Evolutionary conservation across 2,113 vertebrate genomes (phyloP).

Genomic region (Tyto alba): DNA sequence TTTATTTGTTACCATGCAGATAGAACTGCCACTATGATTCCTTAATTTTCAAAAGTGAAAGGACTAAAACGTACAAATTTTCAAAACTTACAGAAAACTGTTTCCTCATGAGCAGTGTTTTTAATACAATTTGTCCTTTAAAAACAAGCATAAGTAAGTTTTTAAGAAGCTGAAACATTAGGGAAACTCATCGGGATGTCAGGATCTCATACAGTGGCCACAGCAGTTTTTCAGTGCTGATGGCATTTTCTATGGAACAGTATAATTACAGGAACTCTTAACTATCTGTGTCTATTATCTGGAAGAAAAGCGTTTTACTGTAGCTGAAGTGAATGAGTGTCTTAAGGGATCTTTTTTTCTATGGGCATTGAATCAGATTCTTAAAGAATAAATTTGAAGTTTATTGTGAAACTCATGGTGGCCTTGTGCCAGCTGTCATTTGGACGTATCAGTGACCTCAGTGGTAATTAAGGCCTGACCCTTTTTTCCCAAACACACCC

Average conservation of each 20-base stretch:
- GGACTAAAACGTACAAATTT: neutral
- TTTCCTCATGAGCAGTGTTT: neutral
- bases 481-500: neutral
- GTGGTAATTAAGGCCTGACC: conserved; percentile 4
- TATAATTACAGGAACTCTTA: neutral
- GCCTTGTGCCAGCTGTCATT: neutral
- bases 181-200: neutral
- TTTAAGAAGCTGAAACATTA: neutral
- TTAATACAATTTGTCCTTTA: neutral
- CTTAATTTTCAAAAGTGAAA: neutral
- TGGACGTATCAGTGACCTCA: neutral
- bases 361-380: neutral
- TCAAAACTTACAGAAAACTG: neutral
- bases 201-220: neutral
- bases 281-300: neutral
- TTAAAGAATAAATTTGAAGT: neutral
- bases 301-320: neutral
- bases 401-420: neutral
- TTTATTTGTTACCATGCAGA: neutral
- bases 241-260: neutral
- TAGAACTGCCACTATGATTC: neutral
- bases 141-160: neutral
- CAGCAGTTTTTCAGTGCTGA: neutral
- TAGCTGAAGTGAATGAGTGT: neutral
- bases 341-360: neutral